Evolutionary conservation across 1,140 invertebrate species (phyloP), one percentile per base, ranked within the genome.

Genomic region (Mactra quadrangularis): DNA sequence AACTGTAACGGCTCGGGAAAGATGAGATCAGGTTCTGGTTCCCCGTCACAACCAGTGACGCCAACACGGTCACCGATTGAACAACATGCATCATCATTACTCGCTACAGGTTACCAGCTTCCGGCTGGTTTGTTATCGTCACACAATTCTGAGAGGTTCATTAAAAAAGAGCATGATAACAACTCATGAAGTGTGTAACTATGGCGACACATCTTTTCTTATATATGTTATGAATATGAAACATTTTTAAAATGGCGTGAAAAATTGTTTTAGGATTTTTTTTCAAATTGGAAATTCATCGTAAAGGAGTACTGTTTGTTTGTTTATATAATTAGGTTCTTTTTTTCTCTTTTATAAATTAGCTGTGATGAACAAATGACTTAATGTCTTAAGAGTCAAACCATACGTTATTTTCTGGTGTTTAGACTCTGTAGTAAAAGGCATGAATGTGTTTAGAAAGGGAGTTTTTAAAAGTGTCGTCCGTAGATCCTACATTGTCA

Each of bases 211-310:
- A 53, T 33, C 33, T 29, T 33, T 41, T 41, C 15, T 7, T n/a
- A 41, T 7, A 6, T 7, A 41, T 7, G 38, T 7, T 41, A 15
- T 41, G 15, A 41, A 41, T 15, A 41, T 9, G n/a, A 17, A 62
- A n/a, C 4, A 22, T 15, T 41, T 22, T 15, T 50, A 59, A 1
- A 45, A 38, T 57, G 75, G 75, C 27, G 60, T 52, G 29, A 64
- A 79, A 79, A 29, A n/a, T n/a, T 70, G 70, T 55, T 38, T 62
- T 79, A 79, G 77, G 77, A 79, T 79, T 70, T n/a, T n/a, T n/a
- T n/a, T 79, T 55, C 60, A 66, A 79, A 79, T 79, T 79, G 77
- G 77, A 79, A 79, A 38, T 79, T 55, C 77, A 79, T 79, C 77
- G 29, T 59, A 55, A 33, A 47, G 72, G n/a, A n/a, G n/a, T n/a